Evolutionary conservation across 2,888 invertebrate genomes (phyloP), one percentile per base, ranked within the genome.

Genomic region (Pachydiplax longipennis): DNA sequence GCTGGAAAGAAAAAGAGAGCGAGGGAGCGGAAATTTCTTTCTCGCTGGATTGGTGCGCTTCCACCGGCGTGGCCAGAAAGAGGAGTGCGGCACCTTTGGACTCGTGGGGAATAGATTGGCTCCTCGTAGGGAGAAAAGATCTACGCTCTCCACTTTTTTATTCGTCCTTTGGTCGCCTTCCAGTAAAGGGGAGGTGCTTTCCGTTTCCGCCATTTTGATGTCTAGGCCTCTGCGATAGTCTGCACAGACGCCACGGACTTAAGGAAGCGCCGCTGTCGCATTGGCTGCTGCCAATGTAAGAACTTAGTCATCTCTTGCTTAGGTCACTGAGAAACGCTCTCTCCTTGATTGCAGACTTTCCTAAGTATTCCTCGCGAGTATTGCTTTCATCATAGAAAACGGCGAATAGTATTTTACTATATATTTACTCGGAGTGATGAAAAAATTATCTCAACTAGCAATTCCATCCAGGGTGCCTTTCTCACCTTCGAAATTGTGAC

Each of bases 191-290:
- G 37, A 80, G 80, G 37, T n/a, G 81, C 35, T 61, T 87, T 87
- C 61, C 87, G 65, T 40, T 83, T 83, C 83, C 87, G 87, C 87
- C 87, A 87, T 87, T 87, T 87, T 87, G 87, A 61, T 37, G 87
- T 37, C 35, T 61, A 31, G 35, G 61, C 65, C 61, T 87, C 87
- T 58, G 18, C 13, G 83, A 53, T 35, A 25, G 83, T 58, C 58
- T 15, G 31, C 83, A 35, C 35, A 31, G 81, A n/a, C 81, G 37
- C 81, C 37, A 18, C 40, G 81, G 22, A 40, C 22, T 35, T 10
- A 22, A 18, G 81, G 40, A 6, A n/a, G n/a, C 37, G 81, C 81
- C 37, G 40, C n/a, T 44, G 81, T 37, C 81, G 40, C 81, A 18
- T 35, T 12, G 81, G 10, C 22, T 22, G 40, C 81, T 44, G 80